Percentiles rank a stretch among this genome's conserved stretches.
phyloP scores from a whole-genome alignment of 64 coral and sea anemone species.

The Montipora cactus region DNA sequence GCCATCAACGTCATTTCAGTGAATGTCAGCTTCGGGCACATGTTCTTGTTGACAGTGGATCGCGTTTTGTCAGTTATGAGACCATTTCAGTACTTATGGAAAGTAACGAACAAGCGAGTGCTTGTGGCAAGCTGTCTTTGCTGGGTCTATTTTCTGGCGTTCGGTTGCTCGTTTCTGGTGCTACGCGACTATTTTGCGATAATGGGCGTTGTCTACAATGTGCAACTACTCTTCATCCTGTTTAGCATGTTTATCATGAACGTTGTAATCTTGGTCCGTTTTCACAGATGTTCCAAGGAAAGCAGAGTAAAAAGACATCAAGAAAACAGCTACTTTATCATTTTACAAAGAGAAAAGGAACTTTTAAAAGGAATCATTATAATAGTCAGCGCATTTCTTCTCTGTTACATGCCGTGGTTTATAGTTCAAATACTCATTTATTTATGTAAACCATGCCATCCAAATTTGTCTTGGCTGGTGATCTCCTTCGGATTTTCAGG shows the following conservation, averaged over 20 bases:
- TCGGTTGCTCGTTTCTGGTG: neutral
- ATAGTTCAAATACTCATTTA: neutral
- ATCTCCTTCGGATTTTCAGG: neutral
- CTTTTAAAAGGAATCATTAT: slow-evolving; percentile 13
- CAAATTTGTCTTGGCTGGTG: neutral
- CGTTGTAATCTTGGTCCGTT: neutral
- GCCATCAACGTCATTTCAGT: neutral
- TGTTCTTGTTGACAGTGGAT: slow-evolving; percentile 50
- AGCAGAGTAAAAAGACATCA: neutral
- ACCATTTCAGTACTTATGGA: slow-evolving; percentile 38
- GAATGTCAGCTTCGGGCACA: slow-evolving; percentile 17
- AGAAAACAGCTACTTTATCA: neutral
- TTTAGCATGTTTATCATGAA: neutral
- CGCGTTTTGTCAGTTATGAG: slow-evolving; percentile 12
- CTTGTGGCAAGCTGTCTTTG: neutral
- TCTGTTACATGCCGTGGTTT: slow-evolving; percentile 23
- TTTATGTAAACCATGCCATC: slow-evolving; percentile 3
- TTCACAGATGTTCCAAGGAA: neutral
- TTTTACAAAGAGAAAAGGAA: slow-evolving; percentile 15
- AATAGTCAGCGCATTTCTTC: neutral
- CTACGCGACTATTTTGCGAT: neutral
- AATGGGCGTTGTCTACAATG: neutral
- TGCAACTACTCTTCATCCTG: neutral
- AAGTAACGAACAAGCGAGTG: neutral
- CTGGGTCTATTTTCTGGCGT: slow-evolving; percentile 20